Conservation (phyloP, 1,140 invertebrate genomes). For the Drosophila punjabiensis region DNA sequence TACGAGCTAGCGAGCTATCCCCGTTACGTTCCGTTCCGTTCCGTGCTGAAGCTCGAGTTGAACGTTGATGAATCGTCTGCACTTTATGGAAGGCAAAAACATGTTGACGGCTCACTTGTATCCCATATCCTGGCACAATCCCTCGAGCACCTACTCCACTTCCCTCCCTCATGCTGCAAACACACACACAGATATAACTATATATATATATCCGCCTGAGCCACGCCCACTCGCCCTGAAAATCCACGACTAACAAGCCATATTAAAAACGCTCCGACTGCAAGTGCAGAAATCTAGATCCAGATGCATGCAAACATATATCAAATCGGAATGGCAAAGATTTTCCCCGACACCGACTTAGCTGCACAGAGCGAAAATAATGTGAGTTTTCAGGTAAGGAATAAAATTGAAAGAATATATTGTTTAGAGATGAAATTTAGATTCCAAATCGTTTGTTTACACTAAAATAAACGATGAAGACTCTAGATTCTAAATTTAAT, state of each 20-base stretch:
- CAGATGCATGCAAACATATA: slow-evolving; percentile 56
- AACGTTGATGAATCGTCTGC: slow-evolving; percentile 77
- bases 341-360: slow-evolving; percentile 21
- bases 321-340: slow-evolving; percentile 61
- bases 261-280: slow-evolving; percentile 71
- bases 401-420: not conserved
- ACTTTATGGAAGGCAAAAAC: slow-evolving; percentile 73
- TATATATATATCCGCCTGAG: too few relatives aligned
- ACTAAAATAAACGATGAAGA: too few relatives aligned
- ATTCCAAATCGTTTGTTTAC: too few relatives aligned
- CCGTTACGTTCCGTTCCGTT: not conserved
- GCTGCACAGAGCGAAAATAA: not conserved
- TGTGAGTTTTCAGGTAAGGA: too few relatives aligned
- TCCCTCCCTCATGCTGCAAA: too few relatives aligned
- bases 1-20: not conserved
- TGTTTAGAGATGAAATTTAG: too few relatives aligned
- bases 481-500: too few relatives aligned
- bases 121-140: slow-evolving; percentile 45
- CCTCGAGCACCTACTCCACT: slow-evolving; percentile 2
- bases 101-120: slow-evolving; percentile 66
- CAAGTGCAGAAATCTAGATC: slow-evolving; percentile 42
- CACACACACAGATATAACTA: not conserved
- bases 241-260: slow-evolving; percentile 72
- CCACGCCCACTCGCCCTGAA: slow-evolving; percentile 47
- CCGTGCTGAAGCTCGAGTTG: slow-evolving; percentile 39